A percentile compares a stretch with the other conserved stretches of the same genome.
Conservation (phyloP, 2,888 invertebrate species). For the Trissolcus brochymenae region DNA sequence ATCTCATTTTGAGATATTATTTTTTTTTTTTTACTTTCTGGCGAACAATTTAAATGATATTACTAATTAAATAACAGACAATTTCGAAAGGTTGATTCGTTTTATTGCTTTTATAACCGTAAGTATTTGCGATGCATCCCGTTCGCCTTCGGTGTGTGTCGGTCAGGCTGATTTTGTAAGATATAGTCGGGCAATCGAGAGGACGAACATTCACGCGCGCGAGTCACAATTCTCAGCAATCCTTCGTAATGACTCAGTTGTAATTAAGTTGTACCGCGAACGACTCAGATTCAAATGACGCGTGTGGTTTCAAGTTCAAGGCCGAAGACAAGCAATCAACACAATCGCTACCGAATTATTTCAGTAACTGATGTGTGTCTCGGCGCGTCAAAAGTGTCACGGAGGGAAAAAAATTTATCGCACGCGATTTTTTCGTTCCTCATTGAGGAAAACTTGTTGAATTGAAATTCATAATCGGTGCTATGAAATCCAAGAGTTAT, state of each 20-base stretch:
- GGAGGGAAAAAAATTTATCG: too few relatives aligned
- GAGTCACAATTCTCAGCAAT: conserved; percentile 18
- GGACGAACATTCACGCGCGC: conserved; percentile 5
- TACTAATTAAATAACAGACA: too few relatives aligned
- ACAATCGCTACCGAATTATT: conserved; percentile 5
- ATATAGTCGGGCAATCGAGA: not conserved
- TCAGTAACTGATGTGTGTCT: conserved; percentile 1
- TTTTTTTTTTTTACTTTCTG: too few relatives aligned
- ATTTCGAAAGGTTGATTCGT: not conserved
- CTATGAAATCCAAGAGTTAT: too few relatives aligned
- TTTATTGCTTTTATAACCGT: conserved; percentile 3
- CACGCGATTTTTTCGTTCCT: too few relatives aligned
- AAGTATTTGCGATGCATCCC: conserved; percentile 2
- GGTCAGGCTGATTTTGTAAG: conserved; percentile 14
- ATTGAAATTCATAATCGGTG: too few relatives aligned
- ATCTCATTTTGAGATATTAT: too few relatives aligned
- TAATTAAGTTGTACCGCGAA: conserved; percentile 30
- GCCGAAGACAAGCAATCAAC: conserved; percentile 15
- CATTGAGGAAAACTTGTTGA: not conserved
- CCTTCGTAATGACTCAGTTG: conserved; percentile 28
- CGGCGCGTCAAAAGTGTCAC: not conserved
- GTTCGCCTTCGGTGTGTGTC: conserved; percentile 29
- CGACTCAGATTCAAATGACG: conserved; percentile 17
- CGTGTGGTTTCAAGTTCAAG: conserved; percentile 26
- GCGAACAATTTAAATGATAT: too few relatives aligned